Base-by-base conservation (phyloP, 2,797 vertebrate genomes). In the Vespertilio murinus region DNA sequence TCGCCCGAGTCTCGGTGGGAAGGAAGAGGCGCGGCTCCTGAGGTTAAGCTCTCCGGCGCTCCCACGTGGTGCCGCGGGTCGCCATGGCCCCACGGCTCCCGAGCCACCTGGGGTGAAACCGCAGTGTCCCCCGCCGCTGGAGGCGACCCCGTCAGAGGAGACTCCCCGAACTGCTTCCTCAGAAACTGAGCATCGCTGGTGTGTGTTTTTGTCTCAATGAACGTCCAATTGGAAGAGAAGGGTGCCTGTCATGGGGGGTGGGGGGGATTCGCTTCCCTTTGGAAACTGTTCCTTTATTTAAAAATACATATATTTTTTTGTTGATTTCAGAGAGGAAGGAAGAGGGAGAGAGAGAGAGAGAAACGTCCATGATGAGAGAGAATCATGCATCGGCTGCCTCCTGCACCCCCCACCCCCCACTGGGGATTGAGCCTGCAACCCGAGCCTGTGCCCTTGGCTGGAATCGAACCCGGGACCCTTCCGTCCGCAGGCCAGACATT, bases 101-200 rank as follows among this genome's bases (percentile, higher is more conserved):
- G 90, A 96, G 96, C 97, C 97, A 98, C 98, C 98, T 98, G 95
- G 97, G 95, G 30, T 30, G 14, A 18, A 16, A 99, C 99, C 98
- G 95, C 98, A 97, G 97, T 98, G 99, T 99, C 99, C 99, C 98
- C 97, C 98, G 52, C 97, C 98, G 52, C 42, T 42, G 42, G 88
- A 22, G 25, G 25, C 42, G 69, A 96, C 96, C 95, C 49, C 40
- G 95, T 96, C 97, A 90, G 96, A 70, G 84, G 87, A 79, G 95
- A 80, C 74, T 30, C 33, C 42, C 16, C 16, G 0, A 42, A 11
- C 42, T 42, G 65, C n/a, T 25, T 38, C 6, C 73, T 12, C 56
- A 75, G 64, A 8, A 56, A 47, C 77, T 13, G 74, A 71, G 70
- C 38, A 74, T n/a, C n/a, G n/a, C n/a, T n/a, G n/a, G 42, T 42